A percentile compares a stretch with the other conserved stretches of the same genome.
These are phyloP conservation scores for Stenolophus ochropezus DNA, from an alignment of 2,888 invertebrate species.

Conservation along the genomic window DNA sequence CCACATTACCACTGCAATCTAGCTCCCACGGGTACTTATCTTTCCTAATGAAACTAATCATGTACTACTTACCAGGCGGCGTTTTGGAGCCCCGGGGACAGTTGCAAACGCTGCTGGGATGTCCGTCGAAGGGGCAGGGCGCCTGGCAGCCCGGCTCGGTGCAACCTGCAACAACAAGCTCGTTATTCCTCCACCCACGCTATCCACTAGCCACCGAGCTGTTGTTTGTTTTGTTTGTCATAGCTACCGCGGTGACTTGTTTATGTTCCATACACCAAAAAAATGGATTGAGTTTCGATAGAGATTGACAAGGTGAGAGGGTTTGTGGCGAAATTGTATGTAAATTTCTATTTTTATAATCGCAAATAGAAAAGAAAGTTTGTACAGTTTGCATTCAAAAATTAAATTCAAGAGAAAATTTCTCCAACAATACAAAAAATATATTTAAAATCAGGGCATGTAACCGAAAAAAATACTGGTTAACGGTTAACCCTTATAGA, in stretches of 20 bases:
- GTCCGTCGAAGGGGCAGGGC: slow-evolving; percentile 42
- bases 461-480: too few relatives aligned
- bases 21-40: too few relatives aligned
- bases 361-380: background rate
- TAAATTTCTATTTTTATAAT: background rate
- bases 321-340: background rate
- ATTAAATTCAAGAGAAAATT: too few relatives aligned
- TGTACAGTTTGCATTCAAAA: too few relatives aligned
- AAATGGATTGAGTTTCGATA: background rate
- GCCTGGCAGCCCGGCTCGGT: slow-evolving; percentile 22
- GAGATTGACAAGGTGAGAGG: background rate
- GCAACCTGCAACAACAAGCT: slow-evolving; percentile 38
- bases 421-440: too few relatives aligned
- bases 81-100: slow-evolving; percentile 15
- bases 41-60: too few relatives aligned
- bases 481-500: too few relatives aligned
- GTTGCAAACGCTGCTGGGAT: slow-evolving; percentile 28
- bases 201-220: too few relatives aligned
- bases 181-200: too few relatives aligned
- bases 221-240: slow-evolving; percentile 6
- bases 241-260: slow-evolving; percentile 6
- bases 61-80: slow-evolving; percentile 25
- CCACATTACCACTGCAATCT: too few relatives aligned
- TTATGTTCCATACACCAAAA: slow-evolving; percentile 10
- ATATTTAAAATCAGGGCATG: too few relatives aligned